These are phyloP conservation scores for Anniella stebbinsi DNA, from an alignment of 2,797 vertebrate species.

Conservation along the genomic window DNA sequence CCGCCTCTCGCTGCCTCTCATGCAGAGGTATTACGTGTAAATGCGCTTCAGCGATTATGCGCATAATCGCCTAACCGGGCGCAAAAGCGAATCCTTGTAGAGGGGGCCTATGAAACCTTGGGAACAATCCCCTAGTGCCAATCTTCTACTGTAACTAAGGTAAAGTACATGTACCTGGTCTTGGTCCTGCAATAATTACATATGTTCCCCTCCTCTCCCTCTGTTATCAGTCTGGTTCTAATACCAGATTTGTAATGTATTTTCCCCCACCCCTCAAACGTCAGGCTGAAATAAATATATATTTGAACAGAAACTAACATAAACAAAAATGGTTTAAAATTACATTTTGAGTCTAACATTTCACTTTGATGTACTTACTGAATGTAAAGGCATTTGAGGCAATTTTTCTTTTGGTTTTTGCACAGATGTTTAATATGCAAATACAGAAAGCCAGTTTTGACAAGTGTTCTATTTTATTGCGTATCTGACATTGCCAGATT, in stretches of 20 bases:
- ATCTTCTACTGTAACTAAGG: neutral
- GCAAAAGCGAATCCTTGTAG: no score
- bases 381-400: slow-evolving; percentile 61
- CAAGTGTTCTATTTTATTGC: neutral
- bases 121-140: neutral
- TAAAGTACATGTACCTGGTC: neutral
- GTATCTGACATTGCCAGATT: neutral
- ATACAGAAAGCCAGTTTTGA: neutral
- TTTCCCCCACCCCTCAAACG: neutral
- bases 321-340: neutral
- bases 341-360: neutral
- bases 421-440: neutral
- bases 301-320: neutral
- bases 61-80: no score
- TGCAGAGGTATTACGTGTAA: no score
- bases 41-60: no score
- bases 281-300: neutral
- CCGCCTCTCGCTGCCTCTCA: no score
- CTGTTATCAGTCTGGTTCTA: neutral
- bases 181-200: neutral
- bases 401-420: slow-evolving; percentile 55
- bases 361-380: slow-evolving; percentile 43
- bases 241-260: neutral
- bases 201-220: neutral
- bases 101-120: no score